phyloP scores from a whole-genome alignment of 64 coral and sea anemone genomes.

The Catalaphyllia jardinei region DNA sequence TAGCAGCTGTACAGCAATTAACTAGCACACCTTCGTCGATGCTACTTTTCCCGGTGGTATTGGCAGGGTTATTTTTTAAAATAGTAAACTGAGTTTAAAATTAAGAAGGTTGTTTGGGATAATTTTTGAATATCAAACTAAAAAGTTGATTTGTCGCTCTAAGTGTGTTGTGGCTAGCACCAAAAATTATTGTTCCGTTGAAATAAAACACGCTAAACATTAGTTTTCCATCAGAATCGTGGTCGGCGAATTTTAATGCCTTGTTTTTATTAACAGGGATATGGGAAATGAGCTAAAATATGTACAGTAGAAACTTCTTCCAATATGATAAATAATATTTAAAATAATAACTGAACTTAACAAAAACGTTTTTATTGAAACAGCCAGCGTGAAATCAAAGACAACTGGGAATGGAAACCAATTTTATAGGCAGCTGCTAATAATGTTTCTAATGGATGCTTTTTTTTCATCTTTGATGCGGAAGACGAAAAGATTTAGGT shows the following conservation, averaged over 20 bases:
- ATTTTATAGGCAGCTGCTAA: not conserved
- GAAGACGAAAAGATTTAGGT: not conserved
- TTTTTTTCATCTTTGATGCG: not conserved
- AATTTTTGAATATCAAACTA: not conserved
- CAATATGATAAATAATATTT: not conserved
- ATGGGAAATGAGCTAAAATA: slow-evolving; percentile 15
- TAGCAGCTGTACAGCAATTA: not conserved
- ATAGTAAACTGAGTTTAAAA: not conserved
- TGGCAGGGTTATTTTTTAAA: not conserved
- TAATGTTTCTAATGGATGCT: not conserved
- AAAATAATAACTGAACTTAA: not conserved
- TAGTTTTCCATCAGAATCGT: not conserved
- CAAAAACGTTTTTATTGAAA: slow-evolving; percentile 1
- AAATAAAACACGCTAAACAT: not conserved
- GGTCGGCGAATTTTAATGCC: not conserved
- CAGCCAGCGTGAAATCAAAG: not conserved
- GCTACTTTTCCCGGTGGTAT: not conserved
- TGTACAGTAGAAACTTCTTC: not conserved
- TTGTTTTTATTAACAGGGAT: not conserved
- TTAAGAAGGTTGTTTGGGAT: not conserved
- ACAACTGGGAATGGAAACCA: not conserved
- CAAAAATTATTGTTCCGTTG: not conserved
- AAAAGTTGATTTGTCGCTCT: not conserved
- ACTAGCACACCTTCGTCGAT: not conserved
- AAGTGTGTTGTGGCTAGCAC: too few species aligned